A percentile compares a stretch with the other conserved stretches of the same genome.
Evolutionary conservation across 92 coral and sea anemone species (phyloP).

Genomic region (Paramuricea clavata): DNA sequence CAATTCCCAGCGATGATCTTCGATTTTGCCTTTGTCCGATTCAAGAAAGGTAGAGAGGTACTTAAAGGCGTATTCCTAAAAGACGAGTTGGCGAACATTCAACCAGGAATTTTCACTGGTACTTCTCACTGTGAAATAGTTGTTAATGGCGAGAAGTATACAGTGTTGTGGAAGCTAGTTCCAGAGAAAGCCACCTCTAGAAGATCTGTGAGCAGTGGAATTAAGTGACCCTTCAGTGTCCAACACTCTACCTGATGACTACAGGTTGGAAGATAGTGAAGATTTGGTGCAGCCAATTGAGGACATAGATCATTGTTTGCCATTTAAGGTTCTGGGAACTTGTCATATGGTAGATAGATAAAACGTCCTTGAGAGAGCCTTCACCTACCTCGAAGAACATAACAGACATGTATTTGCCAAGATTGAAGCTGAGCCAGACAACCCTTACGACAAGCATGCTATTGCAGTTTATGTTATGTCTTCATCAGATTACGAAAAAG

Average conservation of each 20-base stretch:
- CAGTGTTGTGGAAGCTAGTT: conserved; percentile 55
- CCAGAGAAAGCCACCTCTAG: not conserved
- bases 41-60: conserved; percentile 24
- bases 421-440: conserved; percentile 65
- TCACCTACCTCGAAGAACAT: conserved; percentile 54
- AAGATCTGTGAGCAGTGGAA: not conserved
- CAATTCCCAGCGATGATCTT: conserved; percentile 41
- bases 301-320: conserved; percentile 20
- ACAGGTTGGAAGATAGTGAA: conserved; percentile 16
- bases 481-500: conserved; percentile 48
- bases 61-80: conserved; percentile 41
- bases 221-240: not conserved
- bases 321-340: conserved; percentile 73
- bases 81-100: not conserved
- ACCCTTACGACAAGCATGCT: conserved; percentile 61
- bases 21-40: conserved; percentile 31
- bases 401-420: conserved; percentile 63
- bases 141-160: conserved; percentile 33
- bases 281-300: not conserved
- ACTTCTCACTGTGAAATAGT: conserved; percentile 53
- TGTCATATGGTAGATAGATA: conserved; percentile 51
- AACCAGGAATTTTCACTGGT: conserved; percentile 33
- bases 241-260: not conserved
- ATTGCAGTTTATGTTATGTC: conserved; percentile 67
- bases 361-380: conserved; percentile 55